Evolutionary conservation across 2,797 vertebrate genomes (phyloP).

Genomic region (Columba guinea): DNA sequence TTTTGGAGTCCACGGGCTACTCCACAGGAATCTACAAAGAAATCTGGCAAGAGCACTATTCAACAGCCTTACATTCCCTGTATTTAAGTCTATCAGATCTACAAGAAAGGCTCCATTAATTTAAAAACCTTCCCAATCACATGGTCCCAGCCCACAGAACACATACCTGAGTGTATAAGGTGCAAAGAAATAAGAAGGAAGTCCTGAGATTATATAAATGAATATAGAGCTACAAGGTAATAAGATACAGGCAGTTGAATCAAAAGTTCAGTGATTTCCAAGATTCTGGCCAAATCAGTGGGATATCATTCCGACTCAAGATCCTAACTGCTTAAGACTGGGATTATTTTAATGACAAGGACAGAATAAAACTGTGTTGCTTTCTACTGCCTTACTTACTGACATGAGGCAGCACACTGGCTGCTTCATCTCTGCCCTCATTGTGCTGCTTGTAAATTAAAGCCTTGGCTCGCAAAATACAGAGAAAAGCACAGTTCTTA

Average conservation of each 20-base stretch:
- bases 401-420: constrained; percentile 10
- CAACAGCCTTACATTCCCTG: background rate
- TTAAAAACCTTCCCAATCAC: background rate
- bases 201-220: background rate
- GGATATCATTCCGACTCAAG: background rate
- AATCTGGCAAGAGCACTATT: background rate
- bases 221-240: background rate
- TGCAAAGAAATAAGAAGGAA: background rate
- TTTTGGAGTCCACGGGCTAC: background rate
- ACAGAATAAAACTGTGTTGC: background rate
- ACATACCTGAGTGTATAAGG: background rate
- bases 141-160: background rate
- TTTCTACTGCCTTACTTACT: background rate
- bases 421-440: background rate
- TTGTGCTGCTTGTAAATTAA: constrained; percentile 26
- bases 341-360: constrained; percentile 26
- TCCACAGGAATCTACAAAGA: background rate
- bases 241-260: background rate
- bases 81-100: background rate
- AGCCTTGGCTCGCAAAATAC: constrained; percentile 21
- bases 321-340: background rate
- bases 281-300: background rate
- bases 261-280: background rate
- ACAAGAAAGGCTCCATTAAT: background rate
- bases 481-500: constrained; percentile 39